Percentiles rank a stretch among this genome's conserved stretches.
Conservation (phyloP, 2,888 invertebrate genomes). For the Cephus sareptanus region DNA sequence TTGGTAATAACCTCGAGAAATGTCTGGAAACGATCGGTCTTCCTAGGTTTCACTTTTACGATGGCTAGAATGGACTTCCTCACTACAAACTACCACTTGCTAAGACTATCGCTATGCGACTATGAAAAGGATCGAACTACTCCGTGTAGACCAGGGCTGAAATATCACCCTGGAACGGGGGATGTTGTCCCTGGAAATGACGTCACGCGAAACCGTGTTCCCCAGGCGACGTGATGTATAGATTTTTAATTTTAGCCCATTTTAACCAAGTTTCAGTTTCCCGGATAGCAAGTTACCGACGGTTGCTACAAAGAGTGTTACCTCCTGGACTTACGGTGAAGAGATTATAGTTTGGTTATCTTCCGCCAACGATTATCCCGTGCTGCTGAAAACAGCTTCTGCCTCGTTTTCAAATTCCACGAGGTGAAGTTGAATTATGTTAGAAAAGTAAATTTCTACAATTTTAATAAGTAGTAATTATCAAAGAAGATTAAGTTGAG, state of each 20-base stretch:
- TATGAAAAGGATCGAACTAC: conserved; percentile 8
- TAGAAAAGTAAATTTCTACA: background rate
- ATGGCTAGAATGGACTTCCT: background rate
- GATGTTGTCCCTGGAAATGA: conserved; percentile 4
- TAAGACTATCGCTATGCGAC: conserved; percentile 19
- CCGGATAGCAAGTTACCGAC: background rate
- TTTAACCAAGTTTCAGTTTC: background rate
- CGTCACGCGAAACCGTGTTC: background rate
- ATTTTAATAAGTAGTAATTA: background rate
- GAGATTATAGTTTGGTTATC: background rate
- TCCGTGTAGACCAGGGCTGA: background rate
- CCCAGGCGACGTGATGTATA: background rate
- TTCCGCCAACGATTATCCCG: background rate
- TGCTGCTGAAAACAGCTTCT: background rate
- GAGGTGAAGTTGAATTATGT: background rate
- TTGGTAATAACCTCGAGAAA: background rate
- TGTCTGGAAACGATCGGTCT: background rate
- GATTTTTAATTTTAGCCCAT: conserved; percentile 1
- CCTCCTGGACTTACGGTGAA: background rate
- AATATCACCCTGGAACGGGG: background rate
- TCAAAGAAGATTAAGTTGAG: background rate
- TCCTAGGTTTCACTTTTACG: background rate
- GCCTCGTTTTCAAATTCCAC: background rate
- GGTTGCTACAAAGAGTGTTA: background rate
- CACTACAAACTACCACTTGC: conserved; percentile 23